Conservation (phyloP, 1,140 invertebrate species). For the Drosophila melanogaster region DNA sequence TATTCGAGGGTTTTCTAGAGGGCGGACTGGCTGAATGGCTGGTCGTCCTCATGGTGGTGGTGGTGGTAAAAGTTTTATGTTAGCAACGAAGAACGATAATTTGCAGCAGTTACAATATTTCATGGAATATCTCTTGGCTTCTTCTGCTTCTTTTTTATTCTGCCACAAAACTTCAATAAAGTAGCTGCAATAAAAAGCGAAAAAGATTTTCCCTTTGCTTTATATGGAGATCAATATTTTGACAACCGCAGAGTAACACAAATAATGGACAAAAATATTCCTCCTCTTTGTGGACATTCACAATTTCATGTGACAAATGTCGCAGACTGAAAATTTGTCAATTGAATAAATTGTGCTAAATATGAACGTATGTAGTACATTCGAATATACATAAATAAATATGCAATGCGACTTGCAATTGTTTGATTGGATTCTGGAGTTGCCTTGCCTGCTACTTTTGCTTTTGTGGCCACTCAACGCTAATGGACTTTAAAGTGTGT, state of each 20-base stretch:
- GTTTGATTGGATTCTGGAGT: slow-evolving; percentile 30
- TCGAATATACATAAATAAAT: slow-evolving; percentile 42
- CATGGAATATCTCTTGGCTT: slow-evolving; percentile 54
- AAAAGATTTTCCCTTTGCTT: slow-evolving; percentile 44
- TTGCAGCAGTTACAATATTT: slow-evolving; percentile 69
- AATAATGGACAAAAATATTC: slow-evolving; percentile 40
- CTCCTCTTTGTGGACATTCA: slow-evolving; percentile 34
- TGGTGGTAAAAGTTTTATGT: slow-evolving; percentile 59
- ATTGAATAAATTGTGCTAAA: slow-evolving; percentile 57
- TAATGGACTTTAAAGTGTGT: slow-evolving; percentile 83
- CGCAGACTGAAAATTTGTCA: slow-evolving; percentile 49
- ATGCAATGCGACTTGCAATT: slow-evolving; percentile 47
- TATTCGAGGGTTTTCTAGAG: slow-evolving; percentile 23
- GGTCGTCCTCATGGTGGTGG: background rate
- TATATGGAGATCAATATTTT: slow-evolving; percentile 43
- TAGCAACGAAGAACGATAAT: slow-evolving; percentile 71
- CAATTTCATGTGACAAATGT: slow-evolving; percentile 48
- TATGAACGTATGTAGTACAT: slow-evolving; percentile 24
- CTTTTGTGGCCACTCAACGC: slow-evolving; percentile 63
- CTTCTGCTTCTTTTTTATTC: background rate
- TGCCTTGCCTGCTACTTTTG: background rate
- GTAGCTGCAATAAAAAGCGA: slow-evolving; percentile 44
- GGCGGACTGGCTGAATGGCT: slow-evolving; percentile 3
- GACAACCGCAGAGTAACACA: slow-evolving; percentile 47
- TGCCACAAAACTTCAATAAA: slow-evolving; percentile 57